Evolutionary conservation across 2,113 vertebrate species (phyloP), one percentile per base, ranked within the genome.

Genomic region (Trinectes maculatus): DNA sequence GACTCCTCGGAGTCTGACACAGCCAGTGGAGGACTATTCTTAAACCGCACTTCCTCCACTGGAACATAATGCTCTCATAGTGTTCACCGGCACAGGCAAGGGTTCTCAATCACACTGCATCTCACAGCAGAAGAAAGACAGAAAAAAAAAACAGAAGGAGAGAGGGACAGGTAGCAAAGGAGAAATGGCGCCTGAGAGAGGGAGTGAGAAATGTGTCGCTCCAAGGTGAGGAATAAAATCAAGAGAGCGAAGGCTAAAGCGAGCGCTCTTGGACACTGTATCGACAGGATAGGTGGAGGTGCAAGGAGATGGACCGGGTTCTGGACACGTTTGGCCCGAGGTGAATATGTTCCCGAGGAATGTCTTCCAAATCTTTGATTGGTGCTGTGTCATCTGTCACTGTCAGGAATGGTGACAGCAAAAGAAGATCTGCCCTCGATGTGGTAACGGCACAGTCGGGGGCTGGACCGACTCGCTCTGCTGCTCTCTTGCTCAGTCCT

Each of bases 351-450:
- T 88, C 84, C 68, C 56, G 31, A 76, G 73, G 69, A 67, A 73
- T 47, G 43, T 67, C 67, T 80, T 71, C 68, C 51, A 71, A 72
- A 86, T 84, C 59, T 56, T 83, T 76, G 74, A 69, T 72, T 84
- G 75, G 22, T 68, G 81, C 79, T 57, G 79, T 87, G 86, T 88
- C 87, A 91, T 92, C 85, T 82, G 89, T 92, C 88, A 91, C 67
- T 60, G 63, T 76, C 72, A 76, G 74, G 65, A 87, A 80, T 82
- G 81, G 85, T 88, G 89, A 90, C 82, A 82, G 80, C 21, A 1
- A 69, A 67, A 79, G 67, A 74, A 80, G 84, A 74, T 79, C 62
- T 89, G 88, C 70, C 88, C 85, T 87, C 75, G 61, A 85, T 87
- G 86, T 53, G 34, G 46, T 54, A 68, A 67, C 71, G 40, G 65